Conservation (phyloP, 2,888 invertebrate species). For the Achlya flavicornis region DNA sequence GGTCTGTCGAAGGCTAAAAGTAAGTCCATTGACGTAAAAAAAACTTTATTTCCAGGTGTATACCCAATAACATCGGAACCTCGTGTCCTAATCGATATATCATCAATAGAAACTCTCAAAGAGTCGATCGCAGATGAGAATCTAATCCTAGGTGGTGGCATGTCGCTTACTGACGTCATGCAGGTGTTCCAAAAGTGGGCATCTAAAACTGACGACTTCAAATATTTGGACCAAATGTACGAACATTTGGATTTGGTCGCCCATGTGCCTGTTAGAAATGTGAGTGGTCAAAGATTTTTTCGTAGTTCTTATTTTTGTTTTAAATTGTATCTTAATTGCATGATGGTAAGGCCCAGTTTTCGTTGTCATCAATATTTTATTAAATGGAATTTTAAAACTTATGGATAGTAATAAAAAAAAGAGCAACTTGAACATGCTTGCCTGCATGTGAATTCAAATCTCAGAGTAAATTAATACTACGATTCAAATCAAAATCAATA, state of each 20-base stretch:
- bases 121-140: slow-evolving; percentile 58
- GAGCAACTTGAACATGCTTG: no score
- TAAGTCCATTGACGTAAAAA: no score
- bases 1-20: no score
- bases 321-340: no score
- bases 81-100: slow-evolving; percentile 85
- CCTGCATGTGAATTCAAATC: no score
- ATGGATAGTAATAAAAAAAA: no score
- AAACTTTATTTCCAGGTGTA: slow-evolving; percentile 65
- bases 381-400: no score
- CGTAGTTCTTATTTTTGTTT: no score
- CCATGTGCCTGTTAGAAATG: slow-evolving; percentile 88
- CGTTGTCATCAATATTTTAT: no score
- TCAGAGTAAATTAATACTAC: no score
- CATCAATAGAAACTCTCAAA: slow-evolving; percentile 80
- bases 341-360: no score
- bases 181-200: slow-evolving; percentile 65
- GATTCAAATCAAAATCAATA: no score
- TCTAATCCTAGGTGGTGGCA: slow-evolving; percentile 84
- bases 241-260: slow-evolving; percentile 88
- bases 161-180: slow-evolving; percentile 83
- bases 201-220: slow-evolving; percentile 75
- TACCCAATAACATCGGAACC: slow-evolving; percentile 69
- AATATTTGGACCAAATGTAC: slow-evolving; percentile 83
- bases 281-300: slow-evolving; percentile 63